A percentile compares a stretch with the other conserved stretches of the same genome.
phyloP scores from a whole-genome alignment of 2,888 invertebrate species.

The Rugalucina vietnamica region DNA sequence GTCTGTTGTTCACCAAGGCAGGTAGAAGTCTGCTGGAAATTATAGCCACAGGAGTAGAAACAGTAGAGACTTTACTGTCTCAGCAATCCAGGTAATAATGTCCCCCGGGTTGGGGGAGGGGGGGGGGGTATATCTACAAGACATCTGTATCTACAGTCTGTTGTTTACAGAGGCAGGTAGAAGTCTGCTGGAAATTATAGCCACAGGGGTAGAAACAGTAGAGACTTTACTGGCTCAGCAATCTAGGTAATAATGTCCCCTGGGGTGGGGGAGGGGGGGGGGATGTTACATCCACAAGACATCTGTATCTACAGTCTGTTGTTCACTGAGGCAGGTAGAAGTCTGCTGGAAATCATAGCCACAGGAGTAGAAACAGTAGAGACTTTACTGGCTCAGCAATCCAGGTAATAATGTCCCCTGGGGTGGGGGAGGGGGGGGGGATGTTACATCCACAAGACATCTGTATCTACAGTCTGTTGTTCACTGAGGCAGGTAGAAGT shows the following conservation, averaged over 20 bases:
- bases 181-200: conserved; percentile 82
- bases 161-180: conserved; percentile 83
- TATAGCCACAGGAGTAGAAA: conserved; percentile 83
- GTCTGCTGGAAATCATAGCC: conserved; percentile 83
- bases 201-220: conserved; percentile 82
- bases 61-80: conserved; percentile 79
- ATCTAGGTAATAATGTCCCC: conserved; percentile 77
- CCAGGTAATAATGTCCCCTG: conserved; percentile 80
- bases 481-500: conserved; percentile 83
- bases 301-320: conserved; percentile 82
- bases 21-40: conserved; percentile 83
- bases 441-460: conserved; percentile 75
- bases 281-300: conserved; percentile 80
- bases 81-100: conserved; percentile 83
- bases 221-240: conserved; percentile 82
- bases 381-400: conserved; percentile 81
- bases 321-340: conserved; percentile 83
- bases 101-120: too few relatives aligned
- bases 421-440: neutral
- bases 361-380: conserved; percentile 83
- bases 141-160: conserved; percentile 82
- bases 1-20: conserved; percentile 83
- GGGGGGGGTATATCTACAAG: too few relatives aligned
- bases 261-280: too few relatives aligned
- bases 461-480: conserved; percentile 82